Evolutionary conservation across 1,140 invertebrate genomes (phyloP), one percentile per base, ranked within the genome.

Genomic region (Ceratina australensis): DNA sequence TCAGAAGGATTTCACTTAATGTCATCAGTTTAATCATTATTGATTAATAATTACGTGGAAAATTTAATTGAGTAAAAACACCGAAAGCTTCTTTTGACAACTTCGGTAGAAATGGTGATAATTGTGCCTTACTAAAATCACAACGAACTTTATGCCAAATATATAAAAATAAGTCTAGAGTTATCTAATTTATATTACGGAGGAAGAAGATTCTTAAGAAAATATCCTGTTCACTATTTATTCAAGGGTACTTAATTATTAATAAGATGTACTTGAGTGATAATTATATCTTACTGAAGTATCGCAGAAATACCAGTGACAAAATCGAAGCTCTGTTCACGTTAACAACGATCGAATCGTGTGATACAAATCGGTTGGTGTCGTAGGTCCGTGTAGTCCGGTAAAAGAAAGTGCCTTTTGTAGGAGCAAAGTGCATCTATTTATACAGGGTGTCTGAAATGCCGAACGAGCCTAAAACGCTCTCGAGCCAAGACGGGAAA

Each of bases 371-470:
- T 78, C 67, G 73, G 68, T 50, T 49, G 59, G 61, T 77, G 74
- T 77, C 74, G 74, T 77, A 84, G 42, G 66, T 82, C 54, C 24
- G 65, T 68, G 16, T 68, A n/a, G 18, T 22, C 56, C 49, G 10
- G 54, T 69, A 69, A 80, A 87, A 89, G 83, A 89, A 90, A 90
- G 88, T 89, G 86, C 85, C 84, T 87, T 89, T 85, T 85, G 87
- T 88, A 86, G 86, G 81, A 88, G 85, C 86, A 89, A 89, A 89
- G 87, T 89, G 86, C 81, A 83, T 88, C 88, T 90, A 89, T 89
- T 90, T 90, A 88, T 88, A 87, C 81, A 78, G 81, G 82, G 82
- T 87, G 80, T 87, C 82, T 88, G 80, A 87, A 89, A 88, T 88
- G 83, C 89, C 86, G 83, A 89, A 88, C 85, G 86, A 86, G 82